Evolutionary conservation across 2,797 vertebrate genomes (phyloP).

Genomic region (Trichosurus vulpecula): DNA sequence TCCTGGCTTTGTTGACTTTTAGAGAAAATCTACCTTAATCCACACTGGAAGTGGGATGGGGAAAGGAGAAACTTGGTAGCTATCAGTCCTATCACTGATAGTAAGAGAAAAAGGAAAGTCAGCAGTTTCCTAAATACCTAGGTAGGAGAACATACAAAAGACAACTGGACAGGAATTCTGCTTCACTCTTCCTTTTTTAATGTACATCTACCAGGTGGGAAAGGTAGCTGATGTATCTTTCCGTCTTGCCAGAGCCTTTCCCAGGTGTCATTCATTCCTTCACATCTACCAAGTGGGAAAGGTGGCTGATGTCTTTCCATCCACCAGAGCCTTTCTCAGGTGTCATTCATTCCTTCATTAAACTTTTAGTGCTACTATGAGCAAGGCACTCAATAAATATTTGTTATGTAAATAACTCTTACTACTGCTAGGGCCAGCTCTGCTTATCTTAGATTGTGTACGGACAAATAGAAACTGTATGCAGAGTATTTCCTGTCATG

Average conservation of each 20-base stretch:
- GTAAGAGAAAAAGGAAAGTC: background rate
- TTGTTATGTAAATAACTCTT: background rate
- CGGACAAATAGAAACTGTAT: background rate
- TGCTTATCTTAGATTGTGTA: background rate
- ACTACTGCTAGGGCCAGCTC: background rate
- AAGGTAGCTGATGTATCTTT: background rate
- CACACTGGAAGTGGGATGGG: background rate
- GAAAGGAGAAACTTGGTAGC: background rate
- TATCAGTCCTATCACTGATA: background rate
- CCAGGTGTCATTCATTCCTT: no score
- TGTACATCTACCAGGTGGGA: background rate
- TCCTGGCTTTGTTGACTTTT: background rate
- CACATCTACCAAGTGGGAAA: background rate
- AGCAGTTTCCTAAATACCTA: background rate
- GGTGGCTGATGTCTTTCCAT: background rate
- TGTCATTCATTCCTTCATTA: background rate
- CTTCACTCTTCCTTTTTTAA: background rate
- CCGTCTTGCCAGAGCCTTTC: no score
- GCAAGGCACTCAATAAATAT: background rate
- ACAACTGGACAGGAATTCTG: background rate
- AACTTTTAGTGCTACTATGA: background rate
- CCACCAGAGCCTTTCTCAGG: background rate
- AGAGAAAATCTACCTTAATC: background rate
- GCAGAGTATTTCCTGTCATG: background rate
- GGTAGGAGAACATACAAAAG: background rate